Base-by-base conservation (phyloP, 2,113 vertebrate genomes). In the Oreochromis tanganicae region DNA sequence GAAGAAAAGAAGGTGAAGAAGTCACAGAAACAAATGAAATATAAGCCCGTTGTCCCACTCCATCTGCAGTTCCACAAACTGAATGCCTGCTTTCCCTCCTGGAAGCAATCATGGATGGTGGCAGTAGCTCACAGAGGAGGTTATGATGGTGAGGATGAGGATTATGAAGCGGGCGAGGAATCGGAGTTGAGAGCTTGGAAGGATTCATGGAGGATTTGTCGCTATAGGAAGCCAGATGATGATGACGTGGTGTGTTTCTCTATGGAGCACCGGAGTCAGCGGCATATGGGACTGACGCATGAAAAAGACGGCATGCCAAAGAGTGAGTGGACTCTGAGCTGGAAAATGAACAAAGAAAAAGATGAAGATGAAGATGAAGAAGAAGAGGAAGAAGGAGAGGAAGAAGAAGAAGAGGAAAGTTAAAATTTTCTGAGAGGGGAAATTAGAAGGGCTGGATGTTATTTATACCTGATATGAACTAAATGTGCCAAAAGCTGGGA, bases 41-140 rank as follows among this genome's bases (percentile, higher is more conserved):
- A 3, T 8, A 87, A 73, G 48, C 9, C 24, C 0, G 2, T 32
- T 0, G 88, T 78, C 41, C 95, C 93, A 0, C 87, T 93, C 3
- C 95, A 94, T 24, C 75, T 95, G 34, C 94, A 95, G 85, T 94
- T 95, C 90, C 93, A 94, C 13, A 91, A 90, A 29, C 57, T 92
- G 1, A 55, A 84, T 52, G 0, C 55, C 6, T 82, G 85, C 87
- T 94, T 94, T 88, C 52, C 89, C 32, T 86, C 89, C 14, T 95
- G 95, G 95, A 90, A 34, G 36, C 21, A 59, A 50, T 95, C 94
- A 0, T 95, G 92, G 84, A 90, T 85, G 83, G 90, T 95, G 80
- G 89, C 94, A 0, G 83, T 90, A 1, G 61, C 91, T 34, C 88
- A 94, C 92, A 79, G 85, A 46, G 78, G 7, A 5, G 85, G 80